Conservation (phyloP, 2,113 vertebrate genomes). For the Amphilophus citrinellus region DNA sequence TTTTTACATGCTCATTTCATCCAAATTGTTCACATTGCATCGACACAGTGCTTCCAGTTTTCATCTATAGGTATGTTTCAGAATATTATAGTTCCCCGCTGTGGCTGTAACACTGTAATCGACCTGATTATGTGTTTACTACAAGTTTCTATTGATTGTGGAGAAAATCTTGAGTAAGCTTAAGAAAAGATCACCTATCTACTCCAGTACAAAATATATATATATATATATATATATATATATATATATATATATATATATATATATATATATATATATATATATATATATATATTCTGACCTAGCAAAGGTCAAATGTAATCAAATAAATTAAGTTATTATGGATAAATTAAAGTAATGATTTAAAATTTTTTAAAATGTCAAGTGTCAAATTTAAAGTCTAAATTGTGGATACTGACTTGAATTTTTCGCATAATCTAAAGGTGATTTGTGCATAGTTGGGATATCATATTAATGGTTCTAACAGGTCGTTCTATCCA, state of each 20-base stretch:
- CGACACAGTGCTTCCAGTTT: not conserved
- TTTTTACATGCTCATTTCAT: not conserved
- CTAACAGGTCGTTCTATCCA: not conserved
- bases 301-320: too few species aligned
- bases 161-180: not conserved
- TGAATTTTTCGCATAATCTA: too few species aligned
- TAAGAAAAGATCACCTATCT: rapidly evolving
- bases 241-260: too few species aligned
- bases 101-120: not conserved
- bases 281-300: not conserved
- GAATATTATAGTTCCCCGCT: not conserved
- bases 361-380: not conserved
- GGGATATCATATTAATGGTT: not conserved
- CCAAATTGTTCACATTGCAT: not conserved
- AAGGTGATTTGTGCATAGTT: too few species aligned
- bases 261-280: too few species aligned
- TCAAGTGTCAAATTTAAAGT: not conserved
- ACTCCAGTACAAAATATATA: not conserved
- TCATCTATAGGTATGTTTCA: not conserved
- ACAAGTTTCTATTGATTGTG: not conserved
- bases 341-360: rapidly evolving
- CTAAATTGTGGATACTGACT: not conserved
- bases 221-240: too few species aligned
- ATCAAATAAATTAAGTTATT: too few species aligned
- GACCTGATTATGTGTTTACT: not conserved